A percentile compares a stretch with the other conserved stretches of the same genome.
phyloP scores from a whole-genome alignment of 2,888 invertebrate species.

The Caenorhabditis afra region DNA sequence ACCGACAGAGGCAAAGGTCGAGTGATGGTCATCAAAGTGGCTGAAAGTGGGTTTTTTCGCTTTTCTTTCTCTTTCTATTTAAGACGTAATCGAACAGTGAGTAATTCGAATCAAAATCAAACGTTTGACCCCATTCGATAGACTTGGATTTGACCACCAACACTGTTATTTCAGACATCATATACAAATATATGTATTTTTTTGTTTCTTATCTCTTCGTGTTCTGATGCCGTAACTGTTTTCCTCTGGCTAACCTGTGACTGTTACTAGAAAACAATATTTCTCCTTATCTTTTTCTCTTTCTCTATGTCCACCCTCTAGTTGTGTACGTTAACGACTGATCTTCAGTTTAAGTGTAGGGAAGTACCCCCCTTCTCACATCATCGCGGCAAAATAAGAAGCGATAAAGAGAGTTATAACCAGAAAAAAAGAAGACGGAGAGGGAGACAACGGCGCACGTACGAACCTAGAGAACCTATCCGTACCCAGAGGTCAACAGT shows the following conservation, averaged over 20 bases:
- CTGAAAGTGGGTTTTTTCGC: constrained; percentile 46
- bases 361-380: constrained; percentile 2
- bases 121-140: not conserved
- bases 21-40: constrained; percentile 25
- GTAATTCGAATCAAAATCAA: constrained; percentile 14
- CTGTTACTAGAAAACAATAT: not conserved
- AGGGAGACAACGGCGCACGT: not conserved
- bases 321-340: constrained; percentile 18
- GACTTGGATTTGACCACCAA: not conserved
- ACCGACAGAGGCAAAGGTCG: constrained; percentile 34
- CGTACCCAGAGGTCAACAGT: constrained; percentile 12
- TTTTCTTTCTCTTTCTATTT: constrained; percentile 10
- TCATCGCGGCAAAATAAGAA: not conserved
- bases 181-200: not conserved
- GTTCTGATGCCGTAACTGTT: too few relatives aligned
- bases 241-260: too few relatives aligned
- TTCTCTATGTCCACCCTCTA: not conserved
- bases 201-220: constrained; percentile 1
- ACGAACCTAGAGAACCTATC: not conserved
- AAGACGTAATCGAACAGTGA: not conserved
- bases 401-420: not conserved
- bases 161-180: constrained; percentile 26
- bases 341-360: constrained; percentile 44
- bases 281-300: constrained; percentile 3
- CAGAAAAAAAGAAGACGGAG: not conserved